phyloP scores from a whole-genome alignment of 1,140 invertebrate genomes.

The Drosophila rhopaloa region DNA sequence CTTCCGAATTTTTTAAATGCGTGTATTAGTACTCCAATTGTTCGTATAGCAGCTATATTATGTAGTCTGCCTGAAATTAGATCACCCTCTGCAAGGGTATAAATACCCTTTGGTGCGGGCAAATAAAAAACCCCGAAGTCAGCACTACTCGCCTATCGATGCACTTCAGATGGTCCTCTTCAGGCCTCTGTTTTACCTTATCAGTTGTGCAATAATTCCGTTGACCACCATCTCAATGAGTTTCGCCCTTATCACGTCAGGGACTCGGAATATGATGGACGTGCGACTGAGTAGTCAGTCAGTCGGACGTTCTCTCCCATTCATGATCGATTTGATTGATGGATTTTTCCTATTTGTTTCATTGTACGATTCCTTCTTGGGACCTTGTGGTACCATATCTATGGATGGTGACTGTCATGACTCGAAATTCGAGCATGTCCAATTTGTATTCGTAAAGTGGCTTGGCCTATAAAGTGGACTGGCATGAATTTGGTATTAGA shows the following conservation, averaged over 20 bases:
- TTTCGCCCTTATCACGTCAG: conserved; percentile 13
- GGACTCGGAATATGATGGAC: neutral
- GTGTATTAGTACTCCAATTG: too few species aligned
- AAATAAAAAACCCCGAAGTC: neutral
- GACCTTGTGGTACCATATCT: conserved; percentile 17
- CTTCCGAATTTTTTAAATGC: too few species aligned
- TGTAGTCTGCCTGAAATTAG: too few species aligned
- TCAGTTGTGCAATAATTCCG: conserved; percentile 43
- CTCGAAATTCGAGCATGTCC: conserved; percentile 10
- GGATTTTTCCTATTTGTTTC: conserved; percentile 7
- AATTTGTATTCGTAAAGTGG: conserved; percentile 33
- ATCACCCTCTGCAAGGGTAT: too few species aligned
- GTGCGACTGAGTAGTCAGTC: neutral
- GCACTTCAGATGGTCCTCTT: conserved; percentile 21
- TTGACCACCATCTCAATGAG: conserved; percentile 26
- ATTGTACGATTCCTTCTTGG: too few species aligned
- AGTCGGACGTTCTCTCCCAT: conserved; percentile 7
- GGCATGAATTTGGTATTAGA: conserved; percentile 13
- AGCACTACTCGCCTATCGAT: conserved; percentile 15
- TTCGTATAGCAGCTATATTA: too few species aligned
- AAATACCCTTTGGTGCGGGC: conserved; percentile 4
- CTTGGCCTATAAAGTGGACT: conserved; percentile 5
- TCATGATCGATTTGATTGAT: conserved; percentile 32
- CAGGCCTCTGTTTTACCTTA: conserved; percentile 16
- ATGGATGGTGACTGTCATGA: conserved; percentile 21